Percentiles rank a stretch among this genome's conserved stretches.
Conservation (phyloP, 2,797 vertebrate species). For the Periparus ater region DNA sequence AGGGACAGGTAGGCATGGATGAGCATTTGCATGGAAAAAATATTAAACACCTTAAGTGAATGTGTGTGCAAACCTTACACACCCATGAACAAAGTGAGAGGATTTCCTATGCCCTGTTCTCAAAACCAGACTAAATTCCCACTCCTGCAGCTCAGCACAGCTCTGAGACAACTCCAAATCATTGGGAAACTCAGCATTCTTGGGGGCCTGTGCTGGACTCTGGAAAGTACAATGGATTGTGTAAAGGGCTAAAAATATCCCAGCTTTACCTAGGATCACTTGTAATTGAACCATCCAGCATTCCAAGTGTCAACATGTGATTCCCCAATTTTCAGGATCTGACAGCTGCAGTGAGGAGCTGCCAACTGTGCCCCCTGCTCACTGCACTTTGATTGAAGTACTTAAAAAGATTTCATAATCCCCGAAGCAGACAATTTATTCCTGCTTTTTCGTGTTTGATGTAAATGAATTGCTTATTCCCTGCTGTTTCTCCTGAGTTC, state of each 20-base stretch:
- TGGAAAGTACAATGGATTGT: constrained; percentile 63
- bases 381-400: constrained; percentile 59
- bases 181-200: not conserved
- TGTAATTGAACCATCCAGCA: constrained; percentile 72
- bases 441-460: constrained; percentile 30
- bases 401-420: constrained; percentile 64
- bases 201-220: constrained; percentile 59
- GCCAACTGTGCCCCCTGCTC: constrained; percentile 70
- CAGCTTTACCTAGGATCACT: constrained; percentile 73
- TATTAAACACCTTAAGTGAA: not conserved
- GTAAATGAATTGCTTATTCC: constrained; percentile 18
- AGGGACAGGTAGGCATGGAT: not conserved
- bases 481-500: constrained; percentile 42
- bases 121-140: not conserved
- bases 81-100: not conserved
- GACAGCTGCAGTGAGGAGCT: constrained; percentile 72
- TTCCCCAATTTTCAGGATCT: constrained; percentile 72
- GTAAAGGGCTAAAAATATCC: constrained; percentile 77
- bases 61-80: not conserved
- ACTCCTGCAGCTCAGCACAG: not conserved
- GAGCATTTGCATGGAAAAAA: not conserved
- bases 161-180: fast-evolving
- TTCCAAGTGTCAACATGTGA: constrained; percentile 75
- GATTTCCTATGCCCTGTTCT: not conserved
- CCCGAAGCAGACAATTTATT: constrained; percentile 34